Evolutionary conservation across 2,113 vertebrate genomes (phyloP).

Genomic region (Bolborhynchus lineola): DNA sequence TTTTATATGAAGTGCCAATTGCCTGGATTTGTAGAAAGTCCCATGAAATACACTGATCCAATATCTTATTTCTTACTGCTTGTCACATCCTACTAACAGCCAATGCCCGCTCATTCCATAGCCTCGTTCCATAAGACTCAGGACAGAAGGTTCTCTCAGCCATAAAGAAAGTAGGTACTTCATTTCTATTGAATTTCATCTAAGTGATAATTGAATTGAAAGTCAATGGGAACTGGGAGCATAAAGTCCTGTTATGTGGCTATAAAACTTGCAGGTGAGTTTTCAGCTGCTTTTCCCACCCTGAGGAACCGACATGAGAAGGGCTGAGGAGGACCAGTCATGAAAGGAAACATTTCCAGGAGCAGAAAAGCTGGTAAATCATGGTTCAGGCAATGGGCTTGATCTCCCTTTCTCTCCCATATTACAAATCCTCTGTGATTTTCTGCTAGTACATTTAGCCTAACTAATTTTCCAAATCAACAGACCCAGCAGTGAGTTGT

Average conservation of each 20-base stretch:
- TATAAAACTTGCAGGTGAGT: background rate
- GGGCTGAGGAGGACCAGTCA: background rate
- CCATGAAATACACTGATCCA: background rate
- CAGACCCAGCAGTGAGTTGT: background rate
- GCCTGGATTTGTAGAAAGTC: constrained; percentile 14
- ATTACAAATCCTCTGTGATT: background rate
- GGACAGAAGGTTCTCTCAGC: background rate
- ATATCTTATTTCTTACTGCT: constrained; percentile 25
- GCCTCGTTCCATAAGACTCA: background rate
- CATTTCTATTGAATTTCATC: constrained; percentile 17
- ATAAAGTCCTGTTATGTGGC: background rate
- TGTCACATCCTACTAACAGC: constrained; percentile 8
- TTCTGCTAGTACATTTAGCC: background rate
- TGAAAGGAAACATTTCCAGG: background rate
- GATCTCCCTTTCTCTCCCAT: background rate
- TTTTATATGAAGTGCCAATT: background rate
- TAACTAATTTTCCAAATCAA: background rate
- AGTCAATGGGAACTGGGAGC: background rate
- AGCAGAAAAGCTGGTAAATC: background rate
- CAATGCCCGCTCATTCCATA: background rate
- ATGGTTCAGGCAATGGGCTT: background rate
- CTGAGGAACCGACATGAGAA: background rate
- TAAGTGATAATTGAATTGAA: constrained; percentile 50
- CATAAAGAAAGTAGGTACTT: constrained; percentile 16
- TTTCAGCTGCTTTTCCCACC: background rate